These are phyloP conservation scores for Proterorhinus semilunaris DNA, from an alignment of 2,113 vertebrate species.

Conservation along the genomic window DNA sequence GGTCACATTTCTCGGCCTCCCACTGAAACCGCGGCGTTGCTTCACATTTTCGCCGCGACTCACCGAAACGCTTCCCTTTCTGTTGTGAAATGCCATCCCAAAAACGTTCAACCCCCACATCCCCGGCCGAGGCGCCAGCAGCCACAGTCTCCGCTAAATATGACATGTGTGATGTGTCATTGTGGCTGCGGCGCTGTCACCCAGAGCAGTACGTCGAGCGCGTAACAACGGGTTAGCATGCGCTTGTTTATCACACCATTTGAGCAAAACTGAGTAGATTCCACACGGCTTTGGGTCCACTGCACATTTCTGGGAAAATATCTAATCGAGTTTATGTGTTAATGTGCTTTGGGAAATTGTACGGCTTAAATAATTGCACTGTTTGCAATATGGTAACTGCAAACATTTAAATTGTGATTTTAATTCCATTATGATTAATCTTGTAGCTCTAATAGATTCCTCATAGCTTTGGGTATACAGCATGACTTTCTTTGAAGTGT, in stretches of 20 bases:
- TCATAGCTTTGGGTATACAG: not conserved
- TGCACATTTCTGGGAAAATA: too few species aligned
- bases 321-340: too few species aligned
- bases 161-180: conserved; percentile 14
- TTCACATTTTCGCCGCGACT: conserved; percentile 5
- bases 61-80: conserved; percentile 15
- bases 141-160: conserved; percentile 19
- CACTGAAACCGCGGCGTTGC: not conserved
- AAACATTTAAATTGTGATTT: too few species aligned
- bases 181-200: conserved; percentile 6
- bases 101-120: not conserved
- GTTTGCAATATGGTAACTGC: too few species aligned
- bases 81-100: conserved; percentile 7
- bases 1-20: not conserved
- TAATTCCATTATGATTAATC: too few species aligned
- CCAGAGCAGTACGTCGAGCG: not conserved
- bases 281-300: not conserved
- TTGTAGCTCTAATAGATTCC: not conserved
- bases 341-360: too few species aligned
- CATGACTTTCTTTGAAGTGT: conserved; percentile 11
- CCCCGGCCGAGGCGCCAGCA: conserved; percentile 11
- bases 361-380: too few species aligned
- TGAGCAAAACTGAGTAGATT: not conserved
- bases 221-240: conserved; percentile 25
- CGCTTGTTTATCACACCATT: conserved; percentile 14